Evolutionary conservation across 2,113 vertebrate species (phyloP).

Genomic region (Recurvirostra avosetta): DNA sequence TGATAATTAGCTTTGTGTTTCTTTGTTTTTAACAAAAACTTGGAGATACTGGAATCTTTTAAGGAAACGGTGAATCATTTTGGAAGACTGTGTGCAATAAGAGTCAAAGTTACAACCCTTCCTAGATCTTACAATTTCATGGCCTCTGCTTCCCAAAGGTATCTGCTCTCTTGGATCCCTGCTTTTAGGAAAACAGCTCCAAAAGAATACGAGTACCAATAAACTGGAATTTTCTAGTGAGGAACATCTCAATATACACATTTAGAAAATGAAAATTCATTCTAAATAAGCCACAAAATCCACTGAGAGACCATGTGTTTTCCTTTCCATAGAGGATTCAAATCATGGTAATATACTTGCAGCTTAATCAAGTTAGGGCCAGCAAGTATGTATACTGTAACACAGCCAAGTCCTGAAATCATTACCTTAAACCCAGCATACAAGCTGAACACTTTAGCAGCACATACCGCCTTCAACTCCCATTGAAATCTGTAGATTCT

Average conservation of each 20-base stretch:
- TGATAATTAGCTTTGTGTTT: conserved; percentile 14
- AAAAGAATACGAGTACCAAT: not conserved
- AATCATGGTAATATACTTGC: conserved; percentile 27
- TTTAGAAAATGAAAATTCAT: conserved; percentile 26
- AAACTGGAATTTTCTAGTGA: not conserved
- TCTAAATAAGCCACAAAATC: conserved; percentile 45
- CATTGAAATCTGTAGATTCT: not conserved
- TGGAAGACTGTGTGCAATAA: not conserved
- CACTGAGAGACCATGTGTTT: not conserved
- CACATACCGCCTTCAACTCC: not conserved
- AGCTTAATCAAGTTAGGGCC: conserved; percentile 44
- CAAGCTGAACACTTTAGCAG: not conserved
- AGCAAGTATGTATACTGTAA: conserved; percentile 8
- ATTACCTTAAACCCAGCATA: conserved; percentile 25
- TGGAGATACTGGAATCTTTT: conserved; percentile 10
- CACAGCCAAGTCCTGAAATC: conserved; percentile 34
- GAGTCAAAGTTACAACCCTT: not conserved
- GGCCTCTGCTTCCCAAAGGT: not conserved
- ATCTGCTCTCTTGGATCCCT: not conserved
- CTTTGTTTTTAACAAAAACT: conserved; percentile 23
- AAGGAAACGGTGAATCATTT: conserved; percentile 48
- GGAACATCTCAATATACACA: not conserved
- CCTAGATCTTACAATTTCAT: not conserved
- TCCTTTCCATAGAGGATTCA: not conserved
- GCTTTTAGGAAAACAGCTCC: not conserved